A percentile compares a stretch with the other conserved stretches of the same genome.
These are phyloP conservation scores for Stenotaenia linearis DNA, from an alignment of 2,888 invertebrate species.

Conservation along the genomic window DNA sequence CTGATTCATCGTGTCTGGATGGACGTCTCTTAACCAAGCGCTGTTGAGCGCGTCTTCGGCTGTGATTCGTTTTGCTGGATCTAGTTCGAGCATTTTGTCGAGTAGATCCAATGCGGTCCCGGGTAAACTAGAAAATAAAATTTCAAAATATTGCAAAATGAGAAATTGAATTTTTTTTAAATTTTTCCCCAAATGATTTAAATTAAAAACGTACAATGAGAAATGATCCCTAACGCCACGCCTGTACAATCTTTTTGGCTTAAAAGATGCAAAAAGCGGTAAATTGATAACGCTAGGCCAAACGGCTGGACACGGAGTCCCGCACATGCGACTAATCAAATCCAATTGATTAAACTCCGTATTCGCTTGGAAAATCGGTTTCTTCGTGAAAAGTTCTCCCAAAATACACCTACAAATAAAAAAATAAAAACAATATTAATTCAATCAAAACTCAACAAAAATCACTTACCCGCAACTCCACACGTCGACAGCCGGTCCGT, in stretches of 20 bases:
- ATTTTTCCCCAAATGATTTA: not conserved
- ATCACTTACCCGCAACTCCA: constrained; percentile 84
- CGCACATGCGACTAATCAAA: constrained; percentile 87
- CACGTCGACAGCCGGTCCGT: constrained; percentile 95
- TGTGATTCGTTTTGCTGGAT: constrained; percentile 87
- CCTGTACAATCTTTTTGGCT: constrained; percentile 83
- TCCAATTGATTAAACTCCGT: constrained; percentile 90
- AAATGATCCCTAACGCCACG: constrained; percentile 88
- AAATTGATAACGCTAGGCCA: constrained; percentile 95
- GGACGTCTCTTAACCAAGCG: constrained; percentile 84
- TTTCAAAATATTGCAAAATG: too few species aligned
- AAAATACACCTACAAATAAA: constrained; percentile 92
- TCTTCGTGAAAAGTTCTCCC: constrained; percentile 92
- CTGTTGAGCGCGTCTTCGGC: constrained; percentile 90
- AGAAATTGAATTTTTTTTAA: too few species aligned
- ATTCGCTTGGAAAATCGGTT: constrained; percentile 93
- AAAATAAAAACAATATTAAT: too few species aligned
- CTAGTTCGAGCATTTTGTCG: constrained; percentile 92
- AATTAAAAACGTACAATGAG: constrained; percentile 56
- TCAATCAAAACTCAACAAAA: not conserved
- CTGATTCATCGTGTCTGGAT: constrained; percentile 60
- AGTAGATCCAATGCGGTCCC: constrained; percentile 77
- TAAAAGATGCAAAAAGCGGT: constrained; percentile 84
- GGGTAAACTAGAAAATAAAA: too few species aligned
- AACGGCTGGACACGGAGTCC: constrained; percentile 89